Conservation (phyloP, 2,888 invertebrate genomes). For the Troides oblongomaculatus region DNA sequence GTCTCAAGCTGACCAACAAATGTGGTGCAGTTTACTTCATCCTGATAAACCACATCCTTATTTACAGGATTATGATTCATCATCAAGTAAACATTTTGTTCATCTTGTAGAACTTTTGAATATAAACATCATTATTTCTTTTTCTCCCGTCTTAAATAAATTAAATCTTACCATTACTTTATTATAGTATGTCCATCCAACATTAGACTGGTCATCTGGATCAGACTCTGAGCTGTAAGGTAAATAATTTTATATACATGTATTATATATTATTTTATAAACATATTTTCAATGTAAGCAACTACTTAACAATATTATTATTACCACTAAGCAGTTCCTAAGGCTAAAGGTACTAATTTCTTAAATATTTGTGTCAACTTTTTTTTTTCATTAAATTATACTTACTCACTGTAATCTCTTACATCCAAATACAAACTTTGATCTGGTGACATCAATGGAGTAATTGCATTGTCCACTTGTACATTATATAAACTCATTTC, state of each 20-base stretch:
- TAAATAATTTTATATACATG: conserved; percentile 14
- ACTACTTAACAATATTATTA: neutral
- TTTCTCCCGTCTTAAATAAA: neutral
- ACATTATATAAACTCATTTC: conserved; percentile 72
- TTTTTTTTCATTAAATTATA: conserved; percentile 28
- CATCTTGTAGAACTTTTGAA: too few species aligned
- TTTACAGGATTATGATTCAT: too few species aligned
- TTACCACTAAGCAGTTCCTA: neutral
- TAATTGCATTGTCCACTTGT: conserved; percentile 70
- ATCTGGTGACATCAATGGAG: conserved; percentile 71
- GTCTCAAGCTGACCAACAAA: too few species aligned
- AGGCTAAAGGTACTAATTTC: neutral
- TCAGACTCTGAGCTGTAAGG: conserved; percentile 73
- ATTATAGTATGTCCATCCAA: conserved; percentile 86
- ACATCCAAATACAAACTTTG: conserved; percentile 72
- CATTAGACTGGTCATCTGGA: conserved; percentile 78
- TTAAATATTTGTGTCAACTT: neutral
- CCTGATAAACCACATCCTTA: too few species aligned
- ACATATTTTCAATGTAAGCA: too few species aligned
- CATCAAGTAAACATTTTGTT: too few species aligned
- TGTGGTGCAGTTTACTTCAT: too few species aligned
- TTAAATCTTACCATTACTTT: conserved; percentile 81
- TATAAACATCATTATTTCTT: too few species aligned
- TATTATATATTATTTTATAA: too few species aligned
- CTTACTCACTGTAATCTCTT: conserved; percentile 74